Evolutionary conservation across 2,888 invertebrate species (phyloP), one percentile per base, ranked within the genome.

Genomic region (Scrobipalpa atriplicella): DNA sequence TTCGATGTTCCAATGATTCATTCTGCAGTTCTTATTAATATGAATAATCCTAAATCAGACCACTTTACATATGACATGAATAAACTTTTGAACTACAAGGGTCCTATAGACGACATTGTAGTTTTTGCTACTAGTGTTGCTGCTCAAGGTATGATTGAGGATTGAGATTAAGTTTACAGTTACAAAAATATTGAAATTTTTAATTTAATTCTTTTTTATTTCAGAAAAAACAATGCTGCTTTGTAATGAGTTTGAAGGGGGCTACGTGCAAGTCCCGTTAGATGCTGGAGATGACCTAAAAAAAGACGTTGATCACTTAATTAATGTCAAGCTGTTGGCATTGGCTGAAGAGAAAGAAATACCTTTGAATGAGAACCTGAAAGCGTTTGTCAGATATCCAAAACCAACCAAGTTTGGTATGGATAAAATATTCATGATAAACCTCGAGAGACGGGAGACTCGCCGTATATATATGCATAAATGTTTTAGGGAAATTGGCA

Each of bases 1-100:
- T 97, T 96, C 80, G 78, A 90, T 5, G 99, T 99, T 0, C 98
- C 98, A 0, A 97, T 99, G 98, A 94, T 99, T 1, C 98, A 98
- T 82, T 96, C 97, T 0, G 96, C 97, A 6, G 95, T 99, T 13
- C 88, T 99, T 52, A 93, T 99, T 43, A 93, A 97, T 81, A 85
- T 99, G 66, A 93, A 94, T 18, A 87, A 89, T 66, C 76, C 80
- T 0, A 82, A 83, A 0, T 94, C 96, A 0, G 94, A 95, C 67
- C 74, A 80, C 13, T 88, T 99, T 8, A 96, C 98, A 0, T 99
- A 98, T 79, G 91, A 95, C 68, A 93, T 95, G 0, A 83, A 92
- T 1, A 95, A 95, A 64, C 76, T 96, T 0, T 76, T 79, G 2
- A 80, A 87, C n/a, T 97, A 96, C 75, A 85, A 94, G 65, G 97